Evolutionary conservation across 1,140 invertebrate species (phyloP).

Genomic region (Panulirus ornatus): DNA sequence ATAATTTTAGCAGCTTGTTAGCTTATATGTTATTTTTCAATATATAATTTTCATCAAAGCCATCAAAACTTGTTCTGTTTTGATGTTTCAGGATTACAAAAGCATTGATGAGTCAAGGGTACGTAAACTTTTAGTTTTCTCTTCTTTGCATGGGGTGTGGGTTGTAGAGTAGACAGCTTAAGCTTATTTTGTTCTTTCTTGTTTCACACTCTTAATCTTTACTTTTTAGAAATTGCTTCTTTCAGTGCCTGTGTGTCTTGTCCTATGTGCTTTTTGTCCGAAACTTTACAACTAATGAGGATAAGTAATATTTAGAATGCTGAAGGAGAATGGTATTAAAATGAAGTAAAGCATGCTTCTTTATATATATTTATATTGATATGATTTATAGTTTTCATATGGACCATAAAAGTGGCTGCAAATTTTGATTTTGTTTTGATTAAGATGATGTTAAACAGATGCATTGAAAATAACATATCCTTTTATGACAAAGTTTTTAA

Average conservation of each 20-base stretch:
- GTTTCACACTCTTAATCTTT: not conserved
- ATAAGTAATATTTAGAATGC: too few relatives aligned
- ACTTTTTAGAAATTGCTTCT: not conserved
- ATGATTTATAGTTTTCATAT: not conserved
- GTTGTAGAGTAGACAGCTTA: not conserved
- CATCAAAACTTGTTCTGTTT: conserved; percentile 65
- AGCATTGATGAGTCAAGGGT: conserved; percentile 68
- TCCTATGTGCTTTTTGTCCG: not conserved
- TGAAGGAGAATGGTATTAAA: not conserved
- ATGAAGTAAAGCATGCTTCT: not conserved
- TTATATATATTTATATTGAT: not conserved
- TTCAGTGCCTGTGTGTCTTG: not conserved
- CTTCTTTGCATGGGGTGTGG: conserved; percentile 63
- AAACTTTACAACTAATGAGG: not conserved
- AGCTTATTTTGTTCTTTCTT: not conserved
- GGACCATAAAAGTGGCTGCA: not conserved
- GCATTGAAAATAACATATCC: not conserved
- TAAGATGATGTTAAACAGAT: not conserved
- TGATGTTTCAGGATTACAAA: conserved; percentile 73
- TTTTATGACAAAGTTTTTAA: conserved; percentile 32
- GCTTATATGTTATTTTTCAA: conserved; percentile 29
- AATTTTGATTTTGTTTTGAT: not conserved
- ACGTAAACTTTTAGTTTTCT: conserved; percentile 65
- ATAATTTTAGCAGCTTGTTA: conserved; percentile 52
- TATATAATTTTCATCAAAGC: conserved; percentile 43